Evolutionary conservation across 2,113 vertebrate species (phyloP), one percentile per base, ranked within the genome.

Genomic region (Sceloporus tristichus): DNA sequence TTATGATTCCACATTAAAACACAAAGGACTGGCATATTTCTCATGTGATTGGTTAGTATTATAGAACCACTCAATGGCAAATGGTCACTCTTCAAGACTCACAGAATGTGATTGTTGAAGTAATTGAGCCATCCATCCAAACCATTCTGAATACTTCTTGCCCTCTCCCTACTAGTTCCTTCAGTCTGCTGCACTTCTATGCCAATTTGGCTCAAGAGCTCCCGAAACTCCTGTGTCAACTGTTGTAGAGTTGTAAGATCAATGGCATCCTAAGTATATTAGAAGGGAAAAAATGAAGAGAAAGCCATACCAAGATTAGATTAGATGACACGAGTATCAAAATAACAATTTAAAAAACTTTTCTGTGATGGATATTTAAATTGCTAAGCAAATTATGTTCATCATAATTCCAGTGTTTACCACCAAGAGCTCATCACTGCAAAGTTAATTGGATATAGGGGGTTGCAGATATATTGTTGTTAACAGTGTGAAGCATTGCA

Each of bases 231-330:
- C 62, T 96, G 90, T 0, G 92, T 96, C 59, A 96, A 89, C 82
- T 97, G 93, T 91, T 96, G 87, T 65, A 98, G 88, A 86, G 76
- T 25, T n/a, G 92, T 93, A 88, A 98, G 88, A 76, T 98, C 97
- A 88, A 92, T 92, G 0, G 94, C 92, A 88, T 98, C 98, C 98
- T 98, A 85, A 62, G 85, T 16, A 3, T 1, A 0, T 82, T 38
- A 42, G 18, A 38, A 70, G 54, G 81, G 65, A 82, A 40, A 77
- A 71, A 40, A 29, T 9, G 19, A 5, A 29, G 71, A 38, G 19
- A 70, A 38, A 53, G 6, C n/a, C 11, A 76, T 65, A 34, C 38
- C 29, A 27, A 83, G 42, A 38, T 66, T 18, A 80, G 13, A 80
- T 27, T 79, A 27, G 23, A 78, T 53, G 76, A 74, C 40, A 82